A percentile compares a stretch with the other conserved stretches of the same genome.
Evolutionary conservation across 2,113 vertebrate genomes (phyloP).

Genomic region (Symphodus melops): DNA sequence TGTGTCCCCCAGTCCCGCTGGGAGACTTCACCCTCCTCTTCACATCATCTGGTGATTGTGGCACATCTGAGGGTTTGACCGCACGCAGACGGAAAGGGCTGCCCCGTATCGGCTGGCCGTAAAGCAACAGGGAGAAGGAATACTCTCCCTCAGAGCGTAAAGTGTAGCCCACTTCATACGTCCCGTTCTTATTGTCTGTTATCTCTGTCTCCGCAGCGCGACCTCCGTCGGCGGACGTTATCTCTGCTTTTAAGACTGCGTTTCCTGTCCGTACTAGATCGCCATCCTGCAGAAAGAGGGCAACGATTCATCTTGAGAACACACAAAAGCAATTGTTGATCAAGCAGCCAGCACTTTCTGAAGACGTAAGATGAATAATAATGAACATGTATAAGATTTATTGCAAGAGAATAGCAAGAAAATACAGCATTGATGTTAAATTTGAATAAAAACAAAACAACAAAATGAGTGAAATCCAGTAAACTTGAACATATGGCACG

Average conservation of each 20-base stretch:
- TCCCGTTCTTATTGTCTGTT: conserved; percentile 95
- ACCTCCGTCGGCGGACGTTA: conserved; percentile 82
- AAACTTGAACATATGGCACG: not conserved
- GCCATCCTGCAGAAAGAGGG: conserved; percentile 80
- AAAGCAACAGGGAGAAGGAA: conserved; percentile 88
- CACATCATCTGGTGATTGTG: conserved; percentile 91
- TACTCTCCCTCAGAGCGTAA: conserved; percentile 90
- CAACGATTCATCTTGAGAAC: not conserved
- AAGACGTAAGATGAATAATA: not conserved
- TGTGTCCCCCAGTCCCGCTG: conserved; percentile 88
- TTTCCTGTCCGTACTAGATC: conserved; percentile 92
- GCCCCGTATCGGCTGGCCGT: conserved; percentile 90
- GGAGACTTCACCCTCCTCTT: conserved; percentile 96
- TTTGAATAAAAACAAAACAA: not conserved
- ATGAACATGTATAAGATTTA: no score
- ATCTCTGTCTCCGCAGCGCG: conserved; percentile 83
- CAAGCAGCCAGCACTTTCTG: conserved; percentile 8
- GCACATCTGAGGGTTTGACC: conserved; percentile 88
- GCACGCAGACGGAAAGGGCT: conserved; percentile 92
- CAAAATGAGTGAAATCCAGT: not conserved
- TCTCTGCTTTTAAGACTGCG: conserved; percentile 87
- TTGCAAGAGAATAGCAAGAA: not conserved
- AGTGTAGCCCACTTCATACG: conserved; percentile 93
- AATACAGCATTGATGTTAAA: not conserved
- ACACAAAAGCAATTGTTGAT: not conserved